Percentiles rank a stretch among this genome's conserved stretches.
Conservation (phyloP, 2,797 vertebrate species). For the Calcarius lapponicus region DNA sequence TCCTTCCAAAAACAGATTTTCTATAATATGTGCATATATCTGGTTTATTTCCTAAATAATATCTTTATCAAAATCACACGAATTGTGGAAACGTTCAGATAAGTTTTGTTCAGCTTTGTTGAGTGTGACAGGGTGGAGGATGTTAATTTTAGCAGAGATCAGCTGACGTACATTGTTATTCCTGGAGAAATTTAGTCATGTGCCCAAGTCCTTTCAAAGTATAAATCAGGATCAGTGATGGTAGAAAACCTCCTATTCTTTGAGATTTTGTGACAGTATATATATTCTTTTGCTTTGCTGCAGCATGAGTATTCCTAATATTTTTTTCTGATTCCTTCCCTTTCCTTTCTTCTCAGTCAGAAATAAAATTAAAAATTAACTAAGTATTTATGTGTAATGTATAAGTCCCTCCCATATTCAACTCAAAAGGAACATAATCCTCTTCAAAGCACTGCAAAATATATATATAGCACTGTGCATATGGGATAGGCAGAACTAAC, state of each 20-base stretch:
- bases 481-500: not conserved
- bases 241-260: not conserved
- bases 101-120: not conserved
- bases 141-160: slow-evolving; percentile 21
- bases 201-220: not conserved
- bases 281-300: not conserved
- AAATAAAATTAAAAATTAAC: not conserved
- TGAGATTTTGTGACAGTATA: not conserved
- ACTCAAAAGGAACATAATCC: not conserved
- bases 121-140: not conserved
- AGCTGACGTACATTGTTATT: slow-evolving; percentile 25
- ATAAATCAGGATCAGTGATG: not conserved
- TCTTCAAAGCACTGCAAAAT: not conserved
- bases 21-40: not conserved
- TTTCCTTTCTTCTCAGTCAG: not conserved
- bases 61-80: not conserved
- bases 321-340: not conserved
- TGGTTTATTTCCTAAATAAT: not conserved
- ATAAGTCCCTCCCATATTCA: not conserved
- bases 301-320: not conserved
- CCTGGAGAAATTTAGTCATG: not conserved
- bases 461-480: not conserved
- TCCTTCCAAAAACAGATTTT: not conserved
- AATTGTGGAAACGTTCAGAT: not conserved
- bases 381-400: not conserved